Evolutionary conservation across 2,113 vertebrate genomes (phyloP).

Genomic region (Callipepla californica): DNA sequence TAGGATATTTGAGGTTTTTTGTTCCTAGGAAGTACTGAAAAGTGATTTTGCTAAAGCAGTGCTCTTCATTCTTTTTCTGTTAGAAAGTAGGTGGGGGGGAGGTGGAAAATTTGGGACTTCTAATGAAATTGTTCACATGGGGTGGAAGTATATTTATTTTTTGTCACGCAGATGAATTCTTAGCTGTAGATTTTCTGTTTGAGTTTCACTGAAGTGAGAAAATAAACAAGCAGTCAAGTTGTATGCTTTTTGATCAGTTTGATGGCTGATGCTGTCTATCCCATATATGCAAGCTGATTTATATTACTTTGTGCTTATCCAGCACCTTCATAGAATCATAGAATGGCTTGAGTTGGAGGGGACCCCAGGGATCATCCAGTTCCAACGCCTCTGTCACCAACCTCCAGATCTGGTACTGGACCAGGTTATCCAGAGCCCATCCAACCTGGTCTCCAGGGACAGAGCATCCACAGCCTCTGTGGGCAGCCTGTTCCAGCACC

Average conservation of each 20-base stretch:
- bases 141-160: neutral
- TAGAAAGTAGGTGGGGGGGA: neutral
- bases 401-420: no score
- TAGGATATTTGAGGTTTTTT: neutral
- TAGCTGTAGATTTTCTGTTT: neutral
- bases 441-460: no score
- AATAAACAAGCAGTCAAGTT: neutral
- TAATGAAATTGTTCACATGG: neutral
- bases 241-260: neutral
- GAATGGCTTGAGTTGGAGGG: no score
- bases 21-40: neutral
- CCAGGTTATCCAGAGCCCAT: no score
- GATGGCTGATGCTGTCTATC: neutral
- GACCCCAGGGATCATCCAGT: no score
- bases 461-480: no score
- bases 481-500: no score
- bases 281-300: neutral
- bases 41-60: neutral
- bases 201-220: neutral
- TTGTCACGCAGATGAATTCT: neutral
- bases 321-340: neutral
- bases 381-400: no score
- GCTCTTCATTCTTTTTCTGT: neutral
- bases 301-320: neutral
- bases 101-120: neutral